These are phyloP conservation scores for Drosophila orosa DNA, from an alignment of 1,140 invertebrate genomes.

Conservation along the genomic window DNA sequence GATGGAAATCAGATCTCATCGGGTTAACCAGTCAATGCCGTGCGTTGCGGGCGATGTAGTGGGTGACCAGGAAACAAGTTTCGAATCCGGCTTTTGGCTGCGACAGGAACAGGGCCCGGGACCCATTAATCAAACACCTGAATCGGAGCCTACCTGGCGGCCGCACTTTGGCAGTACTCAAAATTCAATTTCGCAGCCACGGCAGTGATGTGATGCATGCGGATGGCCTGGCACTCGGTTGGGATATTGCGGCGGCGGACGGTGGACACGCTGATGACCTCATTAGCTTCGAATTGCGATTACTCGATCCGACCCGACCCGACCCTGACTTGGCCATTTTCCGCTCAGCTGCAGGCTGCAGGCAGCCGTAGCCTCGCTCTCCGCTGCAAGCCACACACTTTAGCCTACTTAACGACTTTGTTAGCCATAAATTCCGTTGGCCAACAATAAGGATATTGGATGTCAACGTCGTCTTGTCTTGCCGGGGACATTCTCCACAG, in stretches of 20 bases:
- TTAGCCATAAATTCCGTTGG: constrained; percentile 73
- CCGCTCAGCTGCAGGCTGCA: constrained; percentile 48
- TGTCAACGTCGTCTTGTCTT: constrained; percentile 71
- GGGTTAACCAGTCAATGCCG: background rate
- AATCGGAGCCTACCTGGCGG: constrained; percentile 32
- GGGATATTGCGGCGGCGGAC: background rate
- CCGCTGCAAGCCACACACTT: constrained; percentile 45
- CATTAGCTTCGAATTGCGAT: constrained; percentile 47
- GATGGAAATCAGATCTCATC: constrained; percentile 15
- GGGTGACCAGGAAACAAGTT: constrained; percentile 15
- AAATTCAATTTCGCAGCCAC: constrained; percentile 52
- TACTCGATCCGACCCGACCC: constrained; percentile 16
- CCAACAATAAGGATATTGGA: constrained; percentile 80
- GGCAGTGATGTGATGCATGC: constrained; percentile 19
- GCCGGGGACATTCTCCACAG: constrained; percentile 34
- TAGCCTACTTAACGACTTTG: constrained; percentile 73
- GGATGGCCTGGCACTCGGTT: constrained; percentile 12
- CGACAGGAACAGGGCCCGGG: constrained; percentile 1
- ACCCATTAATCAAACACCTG: constrained; percentile 56
- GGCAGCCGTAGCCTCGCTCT: background rate
- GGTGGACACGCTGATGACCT: constrained; percentile 39
- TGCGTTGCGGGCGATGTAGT: background rate
- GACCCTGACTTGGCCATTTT: constrained; percentile 49
- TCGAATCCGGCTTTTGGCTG: constrained; percentile 1
- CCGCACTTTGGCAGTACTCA: constrained; percentile 40